Conservation (phyloP, 2,888 invertebrate genomes). For the Apamea monoglypha region DNA sequence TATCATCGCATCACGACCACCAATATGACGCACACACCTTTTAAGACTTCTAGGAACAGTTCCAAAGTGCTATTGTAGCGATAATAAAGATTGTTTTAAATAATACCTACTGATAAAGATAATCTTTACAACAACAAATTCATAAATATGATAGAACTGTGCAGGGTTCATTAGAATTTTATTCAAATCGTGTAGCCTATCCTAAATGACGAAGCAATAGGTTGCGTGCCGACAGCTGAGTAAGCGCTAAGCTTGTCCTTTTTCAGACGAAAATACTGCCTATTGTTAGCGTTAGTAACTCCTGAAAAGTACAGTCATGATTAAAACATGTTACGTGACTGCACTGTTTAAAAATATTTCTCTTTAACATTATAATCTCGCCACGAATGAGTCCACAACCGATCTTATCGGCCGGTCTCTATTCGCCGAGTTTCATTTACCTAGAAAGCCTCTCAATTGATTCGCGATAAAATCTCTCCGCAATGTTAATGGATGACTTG, state of each 20-base stretch:
- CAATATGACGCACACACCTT: slow-evolving; percentile 62
- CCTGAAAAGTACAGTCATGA: slow-evolving; percentile 46
- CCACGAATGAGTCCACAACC: slow-evolving; percentile 67
- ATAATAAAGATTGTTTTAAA: slow-evolving; percentile 38
- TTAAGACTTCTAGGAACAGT: slow-evolving; percentile 36
- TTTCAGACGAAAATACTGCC: slow-evolving; percentile 52
- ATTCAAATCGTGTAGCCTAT: slow-evolving; percentile 1
- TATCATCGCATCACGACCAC: slow-evolving; percentile 65
- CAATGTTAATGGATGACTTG: slow-evolving; percentile 65
- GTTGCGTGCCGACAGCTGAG: slow-evolving; percentile 8
- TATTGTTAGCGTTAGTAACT: slow-evolving; percentile 58
- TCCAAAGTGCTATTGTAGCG: slow-evolving; percentile 4
- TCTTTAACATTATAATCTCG: slow-evolving; percentile 59
- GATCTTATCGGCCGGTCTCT: slow-evolving; percentile 65
- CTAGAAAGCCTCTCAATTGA: slow-evolving; percentile 67
- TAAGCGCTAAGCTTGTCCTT: slow-evolving; percentile 41
- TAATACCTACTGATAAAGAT: slow-evolving; percentile 27
- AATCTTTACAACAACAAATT: slow-evolving; percentile 49
- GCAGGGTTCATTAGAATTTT: slow-evolving; percentile 1
- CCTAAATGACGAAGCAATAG: slow-evolving; percentile 12
- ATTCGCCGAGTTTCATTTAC: slow-evolving; percentile 62
- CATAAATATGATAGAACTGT: slow-evolving; percentile 29
- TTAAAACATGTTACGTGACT: slow-evolving; percentile 61
- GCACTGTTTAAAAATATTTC: slow-evolving; percentile 60
- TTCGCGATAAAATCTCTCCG: slow-evolving; percentile 67